A percentile compares a stretch with the other conserved stretches of the same genome.
Conservation (phyloP, 2,113 vertebrate genomes). For the Poeciliopsis turrubarensis region DNA sequence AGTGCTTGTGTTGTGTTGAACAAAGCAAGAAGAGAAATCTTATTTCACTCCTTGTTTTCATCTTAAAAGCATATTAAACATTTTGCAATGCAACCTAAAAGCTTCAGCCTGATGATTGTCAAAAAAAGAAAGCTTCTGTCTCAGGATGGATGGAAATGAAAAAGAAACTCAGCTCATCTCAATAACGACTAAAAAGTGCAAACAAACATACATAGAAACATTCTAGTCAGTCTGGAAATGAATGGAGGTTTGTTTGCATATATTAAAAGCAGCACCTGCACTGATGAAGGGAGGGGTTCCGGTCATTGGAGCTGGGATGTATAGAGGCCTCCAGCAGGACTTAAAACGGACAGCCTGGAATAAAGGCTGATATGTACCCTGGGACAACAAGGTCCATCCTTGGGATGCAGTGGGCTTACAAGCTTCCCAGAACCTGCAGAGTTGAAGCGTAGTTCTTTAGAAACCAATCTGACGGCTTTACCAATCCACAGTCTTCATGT, state of each 20-base stretch:
- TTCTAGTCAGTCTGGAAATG: conserved; percentile 67
- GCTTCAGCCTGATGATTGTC: conserved; percentile 68
- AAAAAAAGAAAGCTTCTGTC: conserved; percentile 60
- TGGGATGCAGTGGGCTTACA: conserved; percentile 40
- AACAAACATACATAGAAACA: conserved; percentile 64
- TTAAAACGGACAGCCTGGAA: conserved; percentile 40
- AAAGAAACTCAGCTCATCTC: conserved; percentile 36
- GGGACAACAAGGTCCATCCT: conserved; percentile 48
- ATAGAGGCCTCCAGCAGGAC: conserved; percentile 39
- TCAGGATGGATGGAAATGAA: conserved; percentile 47
- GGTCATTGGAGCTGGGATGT: conserved; percentile 18
- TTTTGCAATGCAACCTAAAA: conserved; percentile 49
- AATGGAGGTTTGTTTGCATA: conserved; percentile 83
- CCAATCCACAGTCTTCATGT: conserved; percentile 55
- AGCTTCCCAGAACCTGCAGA: conserved; percentile 39
- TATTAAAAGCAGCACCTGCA: conserved; percentile 85
- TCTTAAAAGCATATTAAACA: conserved; percentile 43
- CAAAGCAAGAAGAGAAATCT: conserved; percentile 44
- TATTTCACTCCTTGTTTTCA: conserved; percentile 43
- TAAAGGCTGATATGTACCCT: conserved; percentile 60
- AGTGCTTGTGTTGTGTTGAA: conserved; percentile 29
- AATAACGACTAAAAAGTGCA: conserved; percentile 68
- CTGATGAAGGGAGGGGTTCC: conserved; percentile 57
- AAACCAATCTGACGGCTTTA: conserved; percentile 49
- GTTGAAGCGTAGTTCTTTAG: conserved; percentile 65